Percentiles rank a stretch among this genome's conserved stretches.
phyloP scores from a whole-genome alignment of 2,888 invertebrate genomes.

The Cantharis rufa region DNA sequence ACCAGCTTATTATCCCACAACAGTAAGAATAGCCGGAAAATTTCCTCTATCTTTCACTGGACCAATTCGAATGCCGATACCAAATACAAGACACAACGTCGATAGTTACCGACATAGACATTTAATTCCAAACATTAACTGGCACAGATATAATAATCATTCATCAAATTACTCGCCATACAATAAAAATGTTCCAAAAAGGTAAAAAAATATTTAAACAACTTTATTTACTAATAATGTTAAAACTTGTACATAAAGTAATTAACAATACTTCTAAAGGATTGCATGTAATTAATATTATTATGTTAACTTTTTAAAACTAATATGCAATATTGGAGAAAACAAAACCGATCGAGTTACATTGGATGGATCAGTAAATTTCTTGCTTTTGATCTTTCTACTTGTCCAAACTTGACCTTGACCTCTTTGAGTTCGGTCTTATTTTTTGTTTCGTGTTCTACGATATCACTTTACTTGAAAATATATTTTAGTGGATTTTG shows the following conservation, averaged over 20 bases:
- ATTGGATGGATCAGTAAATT: not conserved
- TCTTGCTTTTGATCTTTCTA: not conserved
- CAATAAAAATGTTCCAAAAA: not conserved
- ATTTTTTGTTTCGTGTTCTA: not conserved
- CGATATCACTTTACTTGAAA: not conserved
- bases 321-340: not conserved
- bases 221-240: not conserved
- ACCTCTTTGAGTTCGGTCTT: not conserved
- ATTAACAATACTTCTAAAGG: not conserved
- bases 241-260: not conserved
- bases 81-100: not conserved
- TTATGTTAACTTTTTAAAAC: not conserved
- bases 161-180: not conserved
- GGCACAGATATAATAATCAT: not conserved
- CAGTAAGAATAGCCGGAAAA: constrained; percentile 1
- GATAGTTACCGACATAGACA: not conserved
- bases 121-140: not conserved
- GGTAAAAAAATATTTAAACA: not conserved
- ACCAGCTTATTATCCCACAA: not conserved
- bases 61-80: not conserved
- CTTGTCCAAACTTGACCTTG: not conserved
- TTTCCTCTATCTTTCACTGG: not conserved
- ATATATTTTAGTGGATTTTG: not conserved
- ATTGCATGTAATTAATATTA: not conserved
- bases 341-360: not conserved